Evolutionary conservation across 2,113 vertebrate species (phyloP).

Genomic region (Gobio gobio): DNA sequence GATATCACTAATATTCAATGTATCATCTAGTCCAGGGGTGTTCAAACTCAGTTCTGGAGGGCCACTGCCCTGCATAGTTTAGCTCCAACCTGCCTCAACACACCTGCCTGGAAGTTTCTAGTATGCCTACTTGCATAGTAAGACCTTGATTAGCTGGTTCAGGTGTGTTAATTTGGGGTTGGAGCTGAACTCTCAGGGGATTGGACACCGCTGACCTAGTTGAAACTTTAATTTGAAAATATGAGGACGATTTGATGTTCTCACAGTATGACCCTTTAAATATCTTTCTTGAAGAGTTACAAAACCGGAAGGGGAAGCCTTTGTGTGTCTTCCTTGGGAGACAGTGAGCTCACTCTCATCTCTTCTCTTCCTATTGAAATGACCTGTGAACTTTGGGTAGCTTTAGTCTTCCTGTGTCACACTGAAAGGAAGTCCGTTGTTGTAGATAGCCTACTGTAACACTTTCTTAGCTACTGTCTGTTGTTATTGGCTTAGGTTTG

Average conservation of each 20-base stretch:
- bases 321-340: slow-evolving; percentile 29
- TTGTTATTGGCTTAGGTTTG: neutral
- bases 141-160: too few relatives aligned
- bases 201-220: neutral
- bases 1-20: neutral
- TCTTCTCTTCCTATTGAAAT: slow-evolving; percentile 58
- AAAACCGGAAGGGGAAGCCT: slow-evolving; percentile 5
- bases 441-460: neutral
- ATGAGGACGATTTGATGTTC: neutral
- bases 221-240: neutral
- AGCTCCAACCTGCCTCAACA: too few relatives aligned
- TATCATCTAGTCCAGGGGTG: neutral
- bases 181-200: too few relatives aligned
- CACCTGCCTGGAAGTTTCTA: too few relatives aligned
- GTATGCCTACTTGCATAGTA: too few relatives aligned
- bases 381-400: slow-evolving; percentile 50
- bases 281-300: neutral
- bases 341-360: neutral
- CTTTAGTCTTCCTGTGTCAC: slow-evolving; percentile 50
- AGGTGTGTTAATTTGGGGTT: too few relatives aligned
- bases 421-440: slow-evolving; percentile 42
- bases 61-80: too few relatives aligned
- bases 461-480: neutral
- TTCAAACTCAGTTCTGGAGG: too few relatives aligned
- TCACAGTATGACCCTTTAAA: neutral